phyloP scores from a whole-genome alignment of 2,888 invertebrate genomes.

The Papilio demoleus region DNA sequence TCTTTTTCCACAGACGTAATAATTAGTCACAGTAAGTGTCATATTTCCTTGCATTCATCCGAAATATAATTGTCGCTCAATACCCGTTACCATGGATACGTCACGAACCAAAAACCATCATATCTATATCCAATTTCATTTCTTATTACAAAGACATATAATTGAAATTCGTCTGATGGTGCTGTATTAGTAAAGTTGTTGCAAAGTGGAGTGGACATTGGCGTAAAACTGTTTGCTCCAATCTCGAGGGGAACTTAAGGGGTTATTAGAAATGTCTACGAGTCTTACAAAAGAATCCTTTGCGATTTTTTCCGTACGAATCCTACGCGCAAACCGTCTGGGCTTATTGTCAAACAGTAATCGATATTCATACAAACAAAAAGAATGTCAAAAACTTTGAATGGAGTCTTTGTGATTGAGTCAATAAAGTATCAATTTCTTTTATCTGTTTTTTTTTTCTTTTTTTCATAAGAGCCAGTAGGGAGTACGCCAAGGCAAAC shows the following conservation, averaged over 20 bases:
- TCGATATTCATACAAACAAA: slow-evolving; percentile 39
- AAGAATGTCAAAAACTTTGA: neutral
- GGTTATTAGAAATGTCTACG: slow-evolving; percentile 79
- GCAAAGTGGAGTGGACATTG: slow-evolving; percentile 74
- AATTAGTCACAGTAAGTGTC: slow-evolving; percentile 40
- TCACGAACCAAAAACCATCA: slow-evolving; percentile 62
- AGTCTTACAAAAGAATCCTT: slow-evolving; percentile 59
- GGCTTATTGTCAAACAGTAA: slow-evolving; percentile 30
- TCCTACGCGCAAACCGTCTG: slow-evolving; percentile 39
- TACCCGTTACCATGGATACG: slow-evolving; percentile 70
- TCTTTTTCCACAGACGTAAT: neutral
- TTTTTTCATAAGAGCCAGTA: too few relatives aligned
- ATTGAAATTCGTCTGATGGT: slow-evolving; percentile 46
- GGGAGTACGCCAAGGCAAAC: too few relatives aligned
- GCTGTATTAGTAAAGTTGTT: slow-evolving; percentile 46
- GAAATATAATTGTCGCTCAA: slow-evolving; percentile 57
- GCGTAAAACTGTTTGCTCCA: slow-evolving; percentile 78
- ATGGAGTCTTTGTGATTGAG: neutral
- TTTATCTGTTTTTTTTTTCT: neutral
- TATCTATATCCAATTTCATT: slow-evolving; percentile 40
- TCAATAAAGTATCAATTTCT: neutral
- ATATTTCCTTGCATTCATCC: slow-evolving; percentile 45
- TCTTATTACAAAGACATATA: slow-evolving; percentile 41
- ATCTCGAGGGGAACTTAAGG: slow-evolving; percentile 71
- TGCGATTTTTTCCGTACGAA: slow-evolving; percentile 50